Evolutionary conservation across 2,113 vertebrate species (phyloP), one percentile per base, ranked within the genome.

Genomic region (Mobula hypostoma): DNA sequence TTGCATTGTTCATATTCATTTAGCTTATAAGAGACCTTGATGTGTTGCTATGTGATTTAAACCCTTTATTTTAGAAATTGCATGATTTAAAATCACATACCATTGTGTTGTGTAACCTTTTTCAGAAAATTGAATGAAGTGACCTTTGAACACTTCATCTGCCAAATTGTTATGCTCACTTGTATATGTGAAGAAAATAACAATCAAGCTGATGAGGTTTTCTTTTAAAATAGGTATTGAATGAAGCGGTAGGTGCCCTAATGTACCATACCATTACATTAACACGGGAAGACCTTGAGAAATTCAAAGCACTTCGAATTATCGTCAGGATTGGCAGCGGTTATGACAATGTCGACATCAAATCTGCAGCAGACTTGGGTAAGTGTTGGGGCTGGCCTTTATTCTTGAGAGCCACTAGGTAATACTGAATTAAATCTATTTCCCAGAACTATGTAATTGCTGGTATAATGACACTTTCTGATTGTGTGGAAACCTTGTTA

Each of bases 181-280:
- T 90, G 61, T 15, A 7, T 90, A 66, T 12, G 0, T 90, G 85
- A 32, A 9, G 29, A 32, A 88, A 63, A 32, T 74, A 36, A 63
- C n/a, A 36, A 63, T 63, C 85, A 66, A 15, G 24, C 61, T 90
- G 85, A 90, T 32, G 36, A 3, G 32, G 40, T 48, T 94, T 94
- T 94, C 61, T 95, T 94, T 95, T 80, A 8, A 94, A 66, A 94
- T 48, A 98, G 98, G 98, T 98, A 95, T 96, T 98, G 96, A 98
- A 98, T 94, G 98, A 98, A 95, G 98, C 98, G 27, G 98, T 98
- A 78, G 98, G 98, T 2, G 98, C 98, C 66, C 96, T 98, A 94
- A 97, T 98, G 96, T 98, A 98, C 96, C 98, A 98, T 96, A 98
- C 98, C 95, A 98, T 98, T 95, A 98, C 98, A 70, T 97, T 98